phyloP scores from a whole-genome alignment of 2,888 invertebrate genomes.

The Limnephilus lunatus region DNA sequence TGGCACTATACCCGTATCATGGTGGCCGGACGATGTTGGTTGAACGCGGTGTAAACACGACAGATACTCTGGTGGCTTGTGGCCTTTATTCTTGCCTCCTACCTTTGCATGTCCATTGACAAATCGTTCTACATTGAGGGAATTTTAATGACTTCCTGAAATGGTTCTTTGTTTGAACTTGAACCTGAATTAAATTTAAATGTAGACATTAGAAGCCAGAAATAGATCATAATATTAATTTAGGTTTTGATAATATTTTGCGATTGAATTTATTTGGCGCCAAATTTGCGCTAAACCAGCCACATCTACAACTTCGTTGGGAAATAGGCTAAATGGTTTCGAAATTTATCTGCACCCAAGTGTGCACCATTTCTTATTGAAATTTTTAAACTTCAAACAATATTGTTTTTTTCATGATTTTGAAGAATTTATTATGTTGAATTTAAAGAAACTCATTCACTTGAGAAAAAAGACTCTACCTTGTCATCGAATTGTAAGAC shows the following conservation, averaged over 20 bases:
- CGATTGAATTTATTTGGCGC: too few species aligned
- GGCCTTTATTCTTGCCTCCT: background rate
- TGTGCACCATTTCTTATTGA: too few species aligned
- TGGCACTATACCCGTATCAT: background rate
- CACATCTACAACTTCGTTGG: too few species aligned
- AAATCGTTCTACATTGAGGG: slow-evolving; percentile 10
- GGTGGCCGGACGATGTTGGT: background rate
- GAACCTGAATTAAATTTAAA: background rate
- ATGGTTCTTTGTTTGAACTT: background rate
- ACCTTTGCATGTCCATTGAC: slow-evolving; percentile 34
- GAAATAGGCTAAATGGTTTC: too few species aligned
- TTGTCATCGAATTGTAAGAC: background rate
- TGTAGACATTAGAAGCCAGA: background rate
- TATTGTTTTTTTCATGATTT: too few species aligned
- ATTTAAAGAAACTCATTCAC: background rate
- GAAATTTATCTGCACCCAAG: too few species aligned
- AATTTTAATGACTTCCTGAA: slow-evolving; percentile 33
- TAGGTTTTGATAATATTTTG: background rate
- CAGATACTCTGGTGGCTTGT: background rate
- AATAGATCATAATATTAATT: background rate
- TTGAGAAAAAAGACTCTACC: background rate
- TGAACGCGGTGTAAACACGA: background rate
- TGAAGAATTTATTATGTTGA: background rate
- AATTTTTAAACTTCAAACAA: too few species aligned
- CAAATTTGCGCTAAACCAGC: too few species aligned